Conservation (phyloP, 2,888 invertebrate genomes). For the Aspidiotus destructor region DNA sequence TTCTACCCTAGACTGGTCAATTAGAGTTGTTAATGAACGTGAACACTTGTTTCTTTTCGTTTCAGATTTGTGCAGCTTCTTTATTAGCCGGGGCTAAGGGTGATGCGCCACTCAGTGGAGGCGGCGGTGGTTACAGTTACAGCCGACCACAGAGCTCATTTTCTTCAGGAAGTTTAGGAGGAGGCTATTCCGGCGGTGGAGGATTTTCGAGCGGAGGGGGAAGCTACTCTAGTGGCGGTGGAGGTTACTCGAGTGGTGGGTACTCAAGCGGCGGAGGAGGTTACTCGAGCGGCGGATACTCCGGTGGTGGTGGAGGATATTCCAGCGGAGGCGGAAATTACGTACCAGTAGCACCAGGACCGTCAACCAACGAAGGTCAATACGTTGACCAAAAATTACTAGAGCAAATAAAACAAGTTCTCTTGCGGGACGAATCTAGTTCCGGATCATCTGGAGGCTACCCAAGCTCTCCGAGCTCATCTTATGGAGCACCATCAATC, state of each 20-base stretch:
- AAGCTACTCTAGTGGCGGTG: constrained; percentile 40
- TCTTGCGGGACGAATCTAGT: constrained; percentile 66
- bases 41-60: too few relatives aligned
- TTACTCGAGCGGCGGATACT: constrained; percentile 42
- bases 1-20: too few relatives aligned
- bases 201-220: constrained; percentile 37
- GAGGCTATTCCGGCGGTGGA: constrained; percentile 42
- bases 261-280: constrained; percentile 39
- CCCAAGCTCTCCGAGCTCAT: constrained; percentile 39
- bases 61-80: constrained; percentile 27
- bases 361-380: constrained; percentile 72
- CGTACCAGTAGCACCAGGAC: constrained; percentile 64
- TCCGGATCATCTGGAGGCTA: constrained; percentile 44
- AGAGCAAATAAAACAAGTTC: constrained; percentile 74
- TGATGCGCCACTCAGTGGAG: constrained; percentile 41
- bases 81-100: constrained; percentile 36
- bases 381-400: constrained; percentile 69
- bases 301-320: constrained; percentile 39
- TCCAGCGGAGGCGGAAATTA: constrained; percentile 43
- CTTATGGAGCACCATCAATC: constrained; percentile 37
- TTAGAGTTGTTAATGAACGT: not conserved
- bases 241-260: constrained; percentile 39
- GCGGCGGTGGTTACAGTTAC: constrained; percentile 59
- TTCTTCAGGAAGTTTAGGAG: constrained; percentile 41
- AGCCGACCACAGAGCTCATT: constrained; percentile 51